These are phyloP conservation scores for Cheilosia vulpina DNA, from an alignment of 2,888 invertebrate genomes.

Conservation along the genomic window DNA sequence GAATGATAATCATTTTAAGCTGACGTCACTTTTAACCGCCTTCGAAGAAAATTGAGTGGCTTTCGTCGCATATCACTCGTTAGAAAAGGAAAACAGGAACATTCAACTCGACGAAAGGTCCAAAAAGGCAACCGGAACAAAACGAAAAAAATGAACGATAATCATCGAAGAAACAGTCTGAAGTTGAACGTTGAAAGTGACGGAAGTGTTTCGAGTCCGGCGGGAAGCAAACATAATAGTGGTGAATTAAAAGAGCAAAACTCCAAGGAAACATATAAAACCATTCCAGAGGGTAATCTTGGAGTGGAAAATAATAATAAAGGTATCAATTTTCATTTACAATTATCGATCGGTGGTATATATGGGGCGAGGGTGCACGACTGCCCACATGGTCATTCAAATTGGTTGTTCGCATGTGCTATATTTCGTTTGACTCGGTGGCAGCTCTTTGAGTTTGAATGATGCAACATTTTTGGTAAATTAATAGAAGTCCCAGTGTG, in stretches of 20 bases:
- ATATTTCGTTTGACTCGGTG: neutral
- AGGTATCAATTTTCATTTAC: constrained; percentile 53
- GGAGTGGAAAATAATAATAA: constrained; percentile 76
- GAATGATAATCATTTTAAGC: constrained; percentile 10
- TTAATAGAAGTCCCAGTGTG: constrained; percentile 1
- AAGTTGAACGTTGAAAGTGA: constrained; percentile 76
- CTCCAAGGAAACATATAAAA: constrained; percentile 84
- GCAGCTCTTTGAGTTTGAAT: constrained; percentile 10
- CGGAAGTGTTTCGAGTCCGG: constrained; percentile 59
- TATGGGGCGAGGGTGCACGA: neutral
- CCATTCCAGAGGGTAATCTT: constrained; percentile 86
- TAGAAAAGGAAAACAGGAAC: constrained; percentile 42
- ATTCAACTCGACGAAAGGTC: constrained; percentile 51
- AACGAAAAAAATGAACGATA: constrained; percentile 59
- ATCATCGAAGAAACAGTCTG: constrained; percentile 75
- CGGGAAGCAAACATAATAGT: neutral
- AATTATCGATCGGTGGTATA: neutral
- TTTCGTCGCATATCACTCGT: constrained; percentile 13
- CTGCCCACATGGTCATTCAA: constrained; percentile 3
- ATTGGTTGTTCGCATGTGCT: constrained; percentile 32
- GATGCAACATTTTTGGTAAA: constrained; percentile 49
- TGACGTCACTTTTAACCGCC: constrained; percentile 47
- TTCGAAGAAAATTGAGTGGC: constrained; percentile 41
- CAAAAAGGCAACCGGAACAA: constrained; percentile 55
- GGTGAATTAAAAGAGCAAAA: constrained; percentile 42